Conservation (phyloP, 2,113 vertebrate species). For the Apteryx owenii region DNA sequence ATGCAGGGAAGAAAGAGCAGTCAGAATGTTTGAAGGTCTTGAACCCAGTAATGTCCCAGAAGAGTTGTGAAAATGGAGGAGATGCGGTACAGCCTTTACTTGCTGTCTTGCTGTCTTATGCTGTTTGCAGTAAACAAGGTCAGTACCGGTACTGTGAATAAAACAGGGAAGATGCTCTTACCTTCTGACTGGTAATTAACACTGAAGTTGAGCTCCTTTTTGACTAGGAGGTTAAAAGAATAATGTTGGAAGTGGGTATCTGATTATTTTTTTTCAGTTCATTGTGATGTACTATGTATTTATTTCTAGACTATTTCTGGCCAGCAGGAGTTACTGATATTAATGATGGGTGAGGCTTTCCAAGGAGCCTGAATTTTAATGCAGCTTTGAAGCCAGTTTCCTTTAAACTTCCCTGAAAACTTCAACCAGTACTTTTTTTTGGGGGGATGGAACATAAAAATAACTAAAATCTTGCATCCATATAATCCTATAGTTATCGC, state of each 20-base stretch:
- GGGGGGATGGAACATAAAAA: neutral
- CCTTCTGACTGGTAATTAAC: neutral
- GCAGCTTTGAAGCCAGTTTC: neutral
- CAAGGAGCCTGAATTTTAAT: neutral
- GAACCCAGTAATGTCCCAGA: neutral
- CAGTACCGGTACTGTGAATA: neutral
- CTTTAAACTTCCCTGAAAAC: neutral
- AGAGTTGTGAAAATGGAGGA: neutral
- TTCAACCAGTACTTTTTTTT: neutral
- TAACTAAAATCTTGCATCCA: neutral
- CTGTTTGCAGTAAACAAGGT: neutral
- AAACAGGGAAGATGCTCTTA: neutral
- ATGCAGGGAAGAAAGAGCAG: neutral
- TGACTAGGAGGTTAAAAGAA: neutral
- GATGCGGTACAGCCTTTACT: neutral
- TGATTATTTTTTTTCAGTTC: neutral
- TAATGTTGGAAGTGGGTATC: neutral
- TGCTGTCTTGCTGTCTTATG: neutral
- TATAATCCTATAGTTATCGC: neutral
- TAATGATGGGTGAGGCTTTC: neutral
- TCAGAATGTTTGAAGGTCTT: accelerated
- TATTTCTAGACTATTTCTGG: neutral
- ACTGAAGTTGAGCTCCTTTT: neutral
- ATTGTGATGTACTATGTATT: neutral
- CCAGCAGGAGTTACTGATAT: neutral